A percentile compares a stretch with the other conserved stretches of the same genome.
phyloP scores from a whole-genome alignment of 1,140 invertebrate genomes.

The Drosophila dunni region DNA sequence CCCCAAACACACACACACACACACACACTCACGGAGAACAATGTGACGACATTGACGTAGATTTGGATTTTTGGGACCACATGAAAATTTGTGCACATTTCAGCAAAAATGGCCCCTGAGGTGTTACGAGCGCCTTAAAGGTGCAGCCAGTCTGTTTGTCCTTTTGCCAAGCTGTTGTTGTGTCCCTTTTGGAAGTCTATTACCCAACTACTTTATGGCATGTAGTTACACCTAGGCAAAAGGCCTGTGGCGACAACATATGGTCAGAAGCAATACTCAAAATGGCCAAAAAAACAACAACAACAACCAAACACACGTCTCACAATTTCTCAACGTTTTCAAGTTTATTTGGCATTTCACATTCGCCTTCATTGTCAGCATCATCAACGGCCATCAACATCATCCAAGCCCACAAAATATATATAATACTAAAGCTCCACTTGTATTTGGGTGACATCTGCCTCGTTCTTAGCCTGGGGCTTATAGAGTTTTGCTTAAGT shows the following conservation, averaged over 20 bases:
- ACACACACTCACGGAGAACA: slow-evolving; percentile 39
- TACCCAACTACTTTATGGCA: slow-evolving; percentile 77
- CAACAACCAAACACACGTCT: not conserved
- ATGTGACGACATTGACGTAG: slow-evolving; percentile 75
- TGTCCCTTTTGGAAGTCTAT: slow-evolving; percentile 72
- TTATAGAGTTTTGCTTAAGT: slow-evolving; percentile 61
- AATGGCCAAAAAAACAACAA: not conserved
- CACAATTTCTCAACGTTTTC: slow-evolving; percentile 60
- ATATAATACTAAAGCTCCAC: slow-evolving; percentile 3
- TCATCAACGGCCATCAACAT: slow-evolving; percentile 71
- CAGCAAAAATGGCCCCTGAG: slow-evolving; percentile 78
- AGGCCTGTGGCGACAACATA: slow-evolving; percentile 70
- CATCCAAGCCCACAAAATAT: slow-evolving; percentile 23
- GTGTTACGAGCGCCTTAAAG: slow-evolving; percentile 70
- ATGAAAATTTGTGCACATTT: slow-evolving; percentile 81
- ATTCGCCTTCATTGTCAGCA: slow-evolving; percentile 62
- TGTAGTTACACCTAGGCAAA: slow-evolving; percentile 74
- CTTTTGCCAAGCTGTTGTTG: slow-evolving; percentile 4
- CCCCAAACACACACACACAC: slow-evolving; percentile 5
- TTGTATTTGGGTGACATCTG: slow-evolving; percentile 61
- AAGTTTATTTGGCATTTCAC: slow-evolving; percentile 67
- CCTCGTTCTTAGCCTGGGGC: slow-evolving; percentile 43
- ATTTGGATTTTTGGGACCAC: slow-evolving; percentile 66
- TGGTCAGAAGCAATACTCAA: slow-evolving; percentile 55
- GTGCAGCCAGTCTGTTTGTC: slow-evolving; percentile 43